Evolutionary conservation across 2,797 vertebrate species (phyloP), one percentile per base, ranked within the genome.

Genomic region (Sparus aurata): DNA sequence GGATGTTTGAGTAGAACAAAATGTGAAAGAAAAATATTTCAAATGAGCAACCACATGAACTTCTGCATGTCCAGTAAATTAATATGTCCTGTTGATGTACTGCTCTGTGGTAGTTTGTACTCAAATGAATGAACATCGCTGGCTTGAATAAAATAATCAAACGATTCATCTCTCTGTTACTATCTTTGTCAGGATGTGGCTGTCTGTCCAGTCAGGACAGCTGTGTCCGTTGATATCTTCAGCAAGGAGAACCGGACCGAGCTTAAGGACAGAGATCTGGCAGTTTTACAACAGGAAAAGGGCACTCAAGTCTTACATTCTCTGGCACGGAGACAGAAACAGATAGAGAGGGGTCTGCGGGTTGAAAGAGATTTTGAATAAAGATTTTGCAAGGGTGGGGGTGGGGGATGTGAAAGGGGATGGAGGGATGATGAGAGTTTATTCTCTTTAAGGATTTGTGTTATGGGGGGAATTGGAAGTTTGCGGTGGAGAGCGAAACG

Each of bases 151-250:
- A 71, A 85, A 77, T 81, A 86, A 90, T 83, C 30, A 46, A 68
- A 64, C 74, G 55, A 87, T 83, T 85, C 64, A 92, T 93, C 81
- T 85, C 38, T 60, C 61, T 85, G 85, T 87, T 81, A 73, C 83
- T 87, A 75, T 89, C 83, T 87, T 80, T 79, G 73, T 79, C 74
- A 87, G 88, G 87, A 89, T 88, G 84, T 87, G 70, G 27, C 73
- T 54, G 52, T 87, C 86, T 80, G 60, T 87, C 69, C 84, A 80
- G 71, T 82, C 72, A 52, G 73, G 67, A 87, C 85, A 91, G 90
- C 90, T 92, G 91, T 89, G 87, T 90, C 85, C 84, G 76, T 82
- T 85, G 86, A 92, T 91, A 92, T 89, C 85, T 89, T 75, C 65
- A 64, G 78, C 82, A 85, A 89, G 70, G 81, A 88, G 87, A 89